These are phyloP conservation scores for Clarias gariepinus DNA, from an alignment of 2,113 vertebrate genomes.

Conservation along the genomic window DNA sequence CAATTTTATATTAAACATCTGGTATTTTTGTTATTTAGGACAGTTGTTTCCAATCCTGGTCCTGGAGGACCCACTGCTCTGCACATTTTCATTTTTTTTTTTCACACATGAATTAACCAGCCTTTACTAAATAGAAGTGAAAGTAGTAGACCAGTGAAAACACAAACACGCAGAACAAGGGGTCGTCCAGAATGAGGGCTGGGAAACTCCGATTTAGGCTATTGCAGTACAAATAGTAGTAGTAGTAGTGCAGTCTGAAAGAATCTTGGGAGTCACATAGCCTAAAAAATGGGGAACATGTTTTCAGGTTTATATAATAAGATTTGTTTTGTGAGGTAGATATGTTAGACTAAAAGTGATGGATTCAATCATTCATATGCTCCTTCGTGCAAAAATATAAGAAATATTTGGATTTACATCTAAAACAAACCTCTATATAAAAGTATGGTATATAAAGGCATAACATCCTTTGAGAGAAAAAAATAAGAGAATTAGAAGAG, in stretches of 20 bases:
- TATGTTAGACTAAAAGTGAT: background rate
- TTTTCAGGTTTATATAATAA: background rate
- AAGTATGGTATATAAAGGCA: background rate
- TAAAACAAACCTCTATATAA: background rate
- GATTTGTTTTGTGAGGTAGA: slow-evolving; percentile 21
- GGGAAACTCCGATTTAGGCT: too few species aligned
- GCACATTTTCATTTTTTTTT: too few species aligned
- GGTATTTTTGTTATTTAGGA: background rate
- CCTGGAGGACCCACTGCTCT: too few species aligned
- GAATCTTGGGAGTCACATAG: too few species aligned
- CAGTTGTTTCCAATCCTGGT: too few species aligned
- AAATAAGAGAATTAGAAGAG: background rate
- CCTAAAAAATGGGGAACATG: background rate
- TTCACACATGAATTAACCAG: too few species aligned
- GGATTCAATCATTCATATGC: background rate
- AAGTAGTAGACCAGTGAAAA: too few species aligned
- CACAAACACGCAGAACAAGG: too few species aligned
- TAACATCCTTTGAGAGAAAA: background rate
- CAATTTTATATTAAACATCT: background rate
- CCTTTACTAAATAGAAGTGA: too few species aligned
- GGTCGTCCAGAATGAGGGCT: too few species aligned
- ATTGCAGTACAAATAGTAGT: background rate
- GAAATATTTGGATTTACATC: background rate
- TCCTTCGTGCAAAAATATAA: slow-evolving; percentile 2
- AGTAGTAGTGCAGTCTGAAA: too few species aligned